These are phyloP conservation scores for Valencia hispanica DNA, from an alignment of 2,797 vertebrate genomes.

Conservation along the genomic window DNA sequence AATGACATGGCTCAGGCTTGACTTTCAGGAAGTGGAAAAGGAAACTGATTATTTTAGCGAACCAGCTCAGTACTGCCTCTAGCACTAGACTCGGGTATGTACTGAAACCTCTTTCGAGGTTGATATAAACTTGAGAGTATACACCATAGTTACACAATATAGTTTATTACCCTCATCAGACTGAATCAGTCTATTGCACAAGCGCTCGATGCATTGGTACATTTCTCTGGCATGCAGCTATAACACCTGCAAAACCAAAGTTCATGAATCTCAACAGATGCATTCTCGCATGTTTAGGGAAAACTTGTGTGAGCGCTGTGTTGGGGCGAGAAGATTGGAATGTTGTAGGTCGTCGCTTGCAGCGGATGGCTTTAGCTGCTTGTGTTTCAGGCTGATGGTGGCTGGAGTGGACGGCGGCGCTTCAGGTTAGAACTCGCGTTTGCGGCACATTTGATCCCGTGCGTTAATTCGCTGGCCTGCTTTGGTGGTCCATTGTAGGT, in stretches of 20 bases:
- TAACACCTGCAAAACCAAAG: background rate
- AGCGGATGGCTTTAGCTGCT: background rate
- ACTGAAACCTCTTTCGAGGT: background rate
- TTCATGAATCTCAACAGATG: background rate
- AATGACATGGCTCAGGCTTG: background rate
- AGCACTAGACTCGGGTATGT: background rate
- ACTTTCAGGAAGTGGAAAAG: background rate
- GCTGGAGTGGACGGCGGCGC: slow-evolving; percentile 1
- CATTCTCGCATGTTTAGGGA: background rate
- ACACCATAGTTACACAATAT: background rate
- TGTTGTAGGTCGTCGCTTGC: background rate
- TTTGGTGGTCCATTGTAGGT: background rate
- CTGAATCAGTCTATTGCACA: background rate
- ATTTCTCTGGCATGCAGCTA: too few relatives aligned
- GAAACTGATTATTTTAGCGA: background rate
- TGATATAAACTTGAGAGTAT: too few relatives aligned
- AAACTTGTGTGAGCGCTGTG: background rate
- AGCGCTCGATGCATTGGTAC: background rate
- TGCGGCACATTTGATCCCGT: background rate
- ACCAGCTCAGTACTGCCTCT: background rate
- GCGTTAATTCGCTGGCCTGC: background rate
- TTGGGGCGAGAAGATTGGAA: background rate
- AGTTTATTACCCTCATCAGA: background rate
- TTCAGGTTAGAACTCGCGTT: slow-evolving; percentile 7
- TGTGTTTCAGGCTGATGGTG: background rate